Evolutionary conservation across 2,888 invertebrate species (phyloP).

Genomic region (Thereva nobilitata): DNA sequence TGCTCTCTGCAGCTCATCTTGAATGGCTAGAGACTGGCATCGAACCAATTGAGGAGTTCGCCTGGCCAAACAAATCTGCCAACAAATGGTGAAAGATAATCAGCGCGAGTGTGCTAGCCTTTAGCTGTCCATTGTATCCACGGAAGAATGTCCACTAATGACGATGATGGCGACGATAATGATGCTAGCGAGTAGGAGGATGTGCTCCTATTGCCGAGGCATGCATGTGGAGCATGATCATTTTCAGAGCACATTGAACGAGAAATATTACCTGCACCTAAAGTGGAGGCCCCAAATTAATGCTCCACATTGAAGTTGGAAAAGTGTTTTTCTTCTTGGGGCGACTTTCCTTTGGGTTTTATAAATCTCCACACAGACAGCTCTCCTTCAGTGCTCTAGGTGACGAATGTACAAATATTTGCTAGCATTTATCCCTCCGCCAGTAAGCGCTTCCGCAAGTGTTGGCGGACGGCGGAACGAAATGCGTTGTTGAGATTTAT

Average conservation of each 20-base stretch:
- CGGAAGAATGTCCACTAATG: constrained; percentile 39
- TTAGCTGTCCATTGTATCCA: constrained; percentile 28
- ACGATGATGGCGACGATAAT: constrained; percentile 30
- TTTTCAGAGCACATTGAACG: neutral
- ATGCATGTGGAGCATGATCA: constrained; percentile 7
- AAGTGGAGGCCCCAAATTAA: neutral
- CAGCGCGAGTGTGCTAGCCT: constrained; percentile 7
- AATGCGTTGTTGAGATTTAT: constrained; percentile 32
- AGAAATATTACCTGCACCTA: neutral
- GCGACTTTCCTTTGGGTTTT: neutral
- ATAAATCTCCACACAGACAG: constrained; percentile 1
- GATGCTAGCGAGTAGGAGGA: constrained; percentile 36
- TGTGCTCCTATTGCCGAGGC: constrained; percentile 25
- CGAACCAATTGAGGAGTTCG: constrained; percentile 19
- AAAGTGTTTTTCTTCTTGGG: constrained; percentile 7
- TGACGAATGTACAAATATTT: constrained; percentile 31
- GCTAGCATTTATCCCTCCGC: constrained; percentile 4
- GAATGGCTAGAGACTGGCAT: constrained; percentile 4
- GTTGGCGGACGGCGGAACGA: constrained; percentile 29
- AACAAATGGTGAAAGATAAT: constrained; percentile 33
- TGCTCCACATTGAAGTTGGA: constrained; percentile 15
- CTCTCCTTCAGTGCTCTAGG: neutral
- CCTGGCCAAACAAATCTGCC: constrained; percentile 29
- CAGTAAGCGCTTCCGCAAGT: constrained; percentile 32
- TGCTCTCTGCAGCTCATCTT: neutral